phyloP scores from a whole-genome alignment of 2,113 vertebrate genomes.

The Plecotus auritus region DNA sequence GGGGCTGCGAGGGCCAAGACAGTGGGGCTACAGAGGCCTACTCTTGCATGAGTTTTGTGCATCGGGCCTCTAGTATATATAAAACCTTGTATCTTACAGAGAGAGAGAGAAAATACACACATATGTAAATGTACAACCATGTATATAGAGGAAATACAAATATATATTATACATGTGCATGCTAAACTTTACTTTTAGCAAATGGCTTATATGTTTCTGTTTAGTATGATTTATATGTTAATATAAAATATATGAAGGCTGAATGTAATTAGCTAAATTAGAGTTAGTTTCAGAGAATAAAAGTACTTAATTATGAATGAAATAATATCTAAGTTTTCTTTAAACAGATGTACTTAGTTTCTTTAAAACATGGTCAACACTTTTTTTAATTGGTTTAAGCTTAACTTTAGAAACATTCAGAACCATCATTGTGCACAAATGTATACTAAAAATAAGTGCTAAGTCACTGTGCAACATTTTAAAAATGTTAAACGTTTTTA shows the following conservation, averaged over 20 bases:
- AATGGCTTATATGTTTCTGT: not conserved
- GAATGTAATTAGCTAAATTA: slow-evolving; percentile 1
- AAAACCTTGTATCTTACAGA: not conserved
- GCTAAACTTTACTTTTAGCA: not conserved
- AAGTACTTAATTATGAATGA: slow-evolving; percentile 3
- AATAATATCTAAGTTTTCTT: not conserved
- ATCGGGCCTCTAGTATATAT: no score
- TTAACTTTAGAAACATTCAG: not conserved
- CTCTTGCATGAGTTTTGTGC: no score
- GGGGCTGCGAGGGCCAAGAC: no score
- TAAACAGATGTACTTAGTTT: not conserved
- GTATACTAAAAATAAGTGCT: not conserved
- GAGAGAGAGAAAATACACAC: not conserved
- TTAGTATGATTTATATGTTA: not conserved
- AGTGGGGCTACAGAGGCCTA: no score
- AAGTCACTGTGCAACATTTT: not conserved
- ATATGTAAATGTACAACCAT: not conserved
- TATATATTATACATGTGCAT: not conserved
- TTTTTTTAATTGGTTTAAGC: not conserved
- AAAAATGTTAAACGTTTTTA: not conserved
- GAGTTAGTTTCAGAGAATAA: not conserved
- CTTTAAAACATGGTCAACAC: not conserved
- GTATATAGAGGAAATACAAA: not conserved
- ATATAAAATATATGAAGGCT: not conserved
- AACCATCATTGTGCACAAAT: not conserved